Percentiles rank a stretch among this genome's conserved stretches.
phyloP scores from a whole-genome alignment of 2,113 vertebrate species.

The Salvelinus alpinus region DNA sequence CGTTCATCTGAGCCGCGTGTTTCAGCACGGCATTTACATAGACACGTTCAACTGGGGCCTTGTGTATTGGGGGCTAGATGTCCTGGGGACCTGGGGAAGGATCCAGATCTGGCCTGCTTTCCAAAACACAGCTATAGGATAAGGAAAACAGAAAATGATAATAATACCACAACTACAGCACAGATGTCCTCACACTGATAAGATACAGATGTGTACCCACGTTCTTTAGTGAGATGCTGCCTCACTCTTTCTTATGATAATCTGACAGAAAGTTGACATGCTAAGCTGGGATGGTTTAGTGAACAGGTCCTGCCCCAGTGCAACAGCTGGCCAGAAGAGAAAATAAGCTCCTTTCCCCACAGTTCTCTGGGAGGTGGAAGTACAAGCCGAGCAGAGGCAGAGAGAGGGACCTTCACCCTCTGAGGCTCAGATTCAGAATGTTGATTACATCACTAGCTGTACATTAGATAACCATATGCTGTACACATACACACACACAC shows the following conservation, averaged over 20 bases:
- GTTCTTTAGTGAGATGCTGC: slow-evolving; percentile 2
- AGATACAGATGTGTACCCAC: background rate
- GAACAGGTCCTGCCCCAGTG: slow-evolving; percentile 4
- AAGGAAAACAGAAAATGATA: background rate
- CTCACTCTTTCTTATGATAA: slow-evolving; percentile 21
- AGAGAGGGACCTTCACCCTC: background rate
- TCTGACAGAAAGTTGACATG: slow-evolving; percentile 51
- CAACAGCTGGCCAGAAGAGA: slow-evolving; percentile 46
- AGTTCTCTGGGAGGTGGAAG: slow-evolving; percentile 4
- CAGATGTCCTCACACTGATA: slow-evolving; percentile 39
- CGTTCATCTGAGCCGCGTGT: slow-evolving; percentile 51
- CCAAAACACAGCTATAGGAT: background rate
- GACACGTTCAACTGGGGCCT: slow-evolving; percentile 40
- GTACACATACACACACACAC: background rate
- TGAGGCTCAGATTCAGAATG: background rate
- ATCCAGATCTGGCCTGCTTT: background rate
- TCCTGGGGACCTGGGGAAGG: slow-evolving; percentile 2
- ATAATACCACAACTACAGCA: slow-evolving; percentile 15
- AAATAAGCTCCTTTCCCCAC: slow-evolving; percentile 17
- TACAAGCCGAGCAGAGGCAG: background rate
- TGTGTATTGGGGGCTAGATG: slow-evolving; percentile 10
- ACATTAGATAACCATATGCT: background rate
- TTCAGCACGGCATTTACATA: slow-evolving; percentile 36
- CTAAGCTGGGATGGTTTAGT: slow-evolving; percentile 44
- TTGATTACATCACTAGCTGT: background rate